Conservation (phyloP, 2,797 vertebrate species). For the Leptoclinus maculatus region DNA sequence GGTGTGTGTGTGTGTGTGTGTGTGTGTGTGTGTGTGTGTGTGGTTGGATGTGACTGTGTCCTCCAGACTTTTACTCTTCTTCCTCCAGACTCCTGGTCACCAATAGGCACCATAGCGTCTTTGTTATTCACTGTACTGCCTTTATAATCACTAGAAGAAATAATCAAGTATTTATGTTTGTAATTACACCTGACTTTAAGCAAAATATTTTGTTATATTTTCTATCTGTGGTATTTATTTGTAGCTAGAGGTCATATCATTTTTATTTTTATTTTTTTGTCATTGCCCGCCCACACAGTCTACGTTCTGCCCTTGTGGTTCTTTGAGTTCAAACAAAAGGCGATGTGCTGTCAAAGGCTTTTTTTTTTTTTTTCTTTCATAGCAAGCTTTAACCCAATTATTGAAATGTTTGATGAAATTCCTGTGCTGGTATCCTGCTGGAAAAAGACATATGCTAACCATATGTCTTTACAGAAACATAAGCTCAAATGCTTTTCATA, state of each 20-base stretch:
- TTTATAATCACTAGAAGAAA: slow-evolving; percentile 83
- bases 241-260: slow-evolving; percentile 80
- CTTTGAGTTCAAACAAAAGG: slow-evolving; percentile 57
- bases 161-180: slow-evolving; percentile 88
- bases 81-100: slow-evolving; percentile 65
- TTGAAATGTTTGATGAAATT: slow-evolving; percentile 74
- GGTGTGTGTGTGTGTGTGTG: too few relatives aligned
- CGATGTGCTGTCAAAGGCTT: slow-evolving; percentile 57
- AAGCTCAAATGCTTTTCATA: slow-evolving; percentile 70
- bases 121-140: slow-evolving; percentile 78
- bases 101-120: slow-evolving; percentile 74
- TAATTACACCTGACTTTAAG: slow-evolving; percentile 85
- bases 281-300: slow-evolving; percentile 40
- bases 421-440: slow-evolving; percentile 70
- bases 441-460: slow-evolving; percentile 70
- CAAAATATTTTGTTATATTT: slow-evolving; percentile 85
- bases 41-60: slow-evolving; percentile 40
- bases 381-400: slow-evolving; percentile 75
- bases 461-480: slow-evolving; percentile 77
- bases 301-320: slow-evolving; percentile 33
- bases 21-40: too few relatives aligned
- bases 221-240: slow-evolving; percentile 90
- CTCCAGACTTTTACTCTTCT: slow-evolving; percentile 53
- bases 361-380: slow-evolving; percentile 51
- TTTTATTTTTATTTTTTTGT: slow-evolving; percentile 49